phyloP scores from a whole-genome alignment of 23 tunicate species.

The Pegea sp. region DNA sequence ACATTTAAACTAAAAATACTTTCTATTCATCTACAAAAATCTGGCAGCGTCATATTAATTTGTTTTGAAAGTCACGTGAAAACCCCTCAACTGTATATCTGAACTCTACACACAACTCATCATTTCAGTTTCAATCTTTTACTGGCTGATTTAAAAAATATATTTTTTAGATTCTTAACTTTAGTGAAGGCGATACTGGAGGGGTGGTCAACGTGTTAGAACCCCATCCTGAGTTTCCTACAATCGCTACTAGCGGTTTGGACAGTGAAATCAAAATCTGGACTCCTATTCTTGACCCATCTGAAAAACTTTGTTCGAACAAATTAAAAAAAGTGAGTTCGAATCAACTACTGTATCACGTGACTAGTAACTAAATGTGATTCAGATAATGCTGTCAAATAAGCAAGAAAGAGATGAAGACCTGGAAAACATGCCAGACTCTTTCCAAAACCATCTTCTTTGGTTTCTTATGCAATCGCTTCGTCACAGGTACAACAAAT shows the following conservation, averaged over 20 bases:
- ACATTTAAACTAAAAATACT: too few species aligned
- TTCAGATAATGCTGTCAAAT: conserved; percentile 51
- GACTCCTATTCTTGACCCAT: conserved; percentile 34
- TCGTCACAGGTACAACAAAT: conserved; percentile 16
- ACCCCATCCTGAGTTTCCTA: conserved; percentile 57
- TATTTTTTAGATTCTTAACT: background rate
- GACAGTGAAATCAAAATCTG: conserved; percentile 70
- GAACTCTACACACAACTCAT: too few species aligned
- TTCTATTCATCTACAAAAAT: too few species aligned
- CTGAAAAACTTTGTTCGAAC: background rate
- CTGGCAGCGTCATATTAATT: too few species aligned
- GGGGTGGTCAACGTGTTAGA: conserved; percentile 88
- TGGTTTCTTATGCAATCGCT: conserved; percentile 57
- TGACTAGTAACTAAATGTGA: too few species aligned
- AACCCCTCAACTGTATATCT: too few species aligned
- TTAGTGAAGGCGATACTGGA: conserved; percentile 45
- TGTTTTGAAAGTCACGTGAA: too few species aligned
- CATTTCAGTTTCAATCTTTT: too few species aligned
- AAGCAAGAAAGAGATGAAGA: conserved; percentile 30
- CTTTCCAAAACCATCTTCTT: conserved; percentile 49
- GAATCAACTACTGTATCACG: background rate
- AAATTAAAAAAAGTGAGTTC: conserved; percentile 8
- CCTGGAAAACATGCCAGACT: conserved; percentile 5
- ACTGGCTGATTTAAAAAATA: background rate
- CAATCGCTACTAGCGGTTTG: conserved; percentile 73